Conservation (phyloP, 2,888 invertebrate species). For the Phortica magna region DNA sequence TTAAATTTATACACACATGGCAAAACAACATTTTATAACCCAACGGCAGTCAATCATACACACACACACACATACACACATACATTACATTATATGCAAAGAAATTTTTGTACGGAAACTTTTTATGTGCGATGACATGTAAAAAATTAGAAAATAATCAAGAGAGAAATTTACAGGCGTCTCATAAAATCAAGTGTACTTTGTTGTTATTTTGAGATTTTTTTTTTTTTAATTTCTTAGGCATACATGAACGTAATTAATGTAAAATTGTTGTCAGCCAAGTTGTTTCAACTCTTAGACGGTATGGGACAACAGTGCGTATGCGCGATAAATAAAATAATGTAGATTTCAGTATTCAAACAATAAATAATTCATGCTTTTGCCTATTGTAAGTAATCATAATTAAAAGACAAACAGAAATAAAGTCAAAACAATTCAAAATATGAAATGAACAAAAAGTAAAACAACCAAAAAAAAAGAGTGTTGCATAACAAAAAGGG, state of each 20-base stretch:
- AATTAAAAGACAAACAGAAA: constrained; percentile 6
- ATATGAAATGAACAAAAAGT: constrained; percentile 38
- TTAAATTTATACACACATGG: neutral
- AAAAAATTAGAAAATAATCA: neutral
- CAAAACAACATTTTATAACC: neutral
- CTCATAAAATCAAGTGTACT: neutral
- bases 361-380: neutral
- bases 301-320: too few relatives aligned
- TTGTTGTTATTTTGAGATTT: neutral
- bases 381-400: neutral
- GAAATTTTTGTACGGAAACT: too few relatives aligned
- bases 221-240: neutral
- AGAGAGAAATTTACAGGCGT: neutral
- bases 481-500: neutral
- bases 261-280: neutral
- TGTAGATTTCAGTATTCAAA: too few relatives aligned
- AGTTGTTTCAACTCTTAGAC: neutral
- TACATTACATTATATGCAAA: too few relatives aligned
- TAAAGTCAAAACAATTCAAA: constrained; percentile 33
- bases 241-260: neutral
- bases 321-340: too few relatives aligned
- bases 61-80: neutral
- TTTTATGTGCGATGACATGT: neutral
- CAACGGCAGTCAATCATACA: neutral
- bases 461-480: constrained; percentile 31